phyloP scores from a whole-genome alignment of 1,140 invertebrate genomes.

The Macrocentrus cingulum region DNA sequence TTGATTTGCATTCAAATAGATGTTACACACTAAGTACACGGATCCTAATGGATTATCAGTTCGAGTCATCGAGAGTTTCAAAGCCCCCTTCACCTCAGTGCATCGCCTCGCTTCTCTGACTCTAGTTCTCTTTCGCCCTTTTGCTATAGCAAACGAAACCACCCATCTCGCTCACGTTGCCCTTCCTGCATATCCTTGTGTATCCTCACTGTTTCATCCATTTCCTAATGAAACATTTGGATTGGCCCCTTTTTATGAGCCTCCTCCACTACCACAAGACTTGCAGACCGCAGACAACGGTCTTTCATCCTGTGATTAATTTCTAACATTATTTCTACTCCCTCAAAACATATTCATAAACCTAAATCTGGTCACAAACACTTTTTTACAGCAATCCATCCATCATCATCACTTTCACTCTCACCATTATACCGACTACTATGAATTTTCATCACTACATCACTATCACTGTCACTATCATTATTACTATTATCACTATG shows the following conservation, averaged over 20 bases:
- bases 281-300: too few species aligned
- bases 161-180: conserved; percentile 36
- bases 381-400: too few species aligned
- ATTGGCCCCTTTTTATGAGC: not conserved
- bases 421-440: too few species aligned
- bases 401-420: too few species aligned
- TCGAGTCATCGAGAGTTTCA: conserved; percentile 58
- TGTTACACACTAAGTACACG: conserved; percentile 61
- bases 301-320: too few species aligned
- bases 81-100: conserved; percentile 34
- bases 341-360: too few species aligned
- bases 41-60: conserved; percentile 62
- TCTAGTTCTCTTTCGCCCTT: conserved; percentile 21
- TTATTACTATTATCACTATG: too few species aligned
- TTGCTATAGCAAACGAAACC: conserved; percentile 14
- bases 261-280: too few species aligned
- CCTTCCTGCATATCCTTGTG: conserved; percentile 48
- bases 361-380: too few species aligned
- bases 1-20: conserved; percentile 62
- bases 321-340: too few species aligned
- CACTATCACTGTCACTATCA: too few species aligned
- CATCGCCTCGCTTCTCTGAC: conserved; percentile 21
- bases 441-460: too few species aligned
- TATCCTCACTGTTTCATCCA: conserved; percentile 56
- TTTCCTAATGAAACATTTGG: conserved; percentile 56